Base-by-base conservation (phyloP, 2,113 vertebrate species). In the Gnathonemus echidnorhynchus region DNA sequence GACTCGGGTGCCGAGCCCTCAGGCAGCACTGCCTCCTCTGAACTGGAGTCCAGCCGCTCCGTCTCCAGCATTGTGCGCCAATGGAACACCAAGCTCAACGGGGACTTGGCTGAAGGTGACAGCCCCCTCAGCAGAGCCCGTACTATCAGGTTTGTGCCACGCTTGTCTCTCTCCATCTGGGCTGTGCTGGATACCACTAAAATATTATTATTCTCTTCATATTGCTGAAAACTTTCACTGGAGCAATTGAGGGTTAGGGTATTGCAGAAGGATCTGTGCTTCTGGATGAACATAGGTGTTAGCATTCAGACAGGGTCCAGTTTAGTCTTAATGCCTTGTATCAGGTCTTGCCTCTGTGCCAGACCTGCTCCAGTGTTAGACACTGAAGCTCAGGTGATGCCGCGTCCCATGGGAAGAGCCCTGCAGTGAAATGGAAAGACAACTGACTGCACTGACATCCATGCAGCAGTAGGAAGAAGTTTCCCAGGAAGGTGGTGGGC, bases 51-150 rank as follows among this genome's bases (percentile, higher is more conserved):
- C 0, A 92, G 94, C 5, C 97, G 97, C 90, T 97, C 96, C 0
- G 98, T 99, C 74, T 98, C 98, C 90, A 99, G 97, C 90, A 97
- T 99, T 1, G 98, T 99, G 90, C 97, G 96, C 13, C 98, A 99
- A 91, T 99, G 98, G 98, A 99, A 99, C 94, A 96, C 95, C 93
- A 99, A 98, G 89, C 95, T 97, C 93, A 97, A 96, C 35, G 96
- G 97, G 86, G 98, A 98, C 83, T 52, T 97, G 92, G 97, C 95
- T 77, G 97, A 98, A 89, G 93, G 96, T 0, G 93, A 96, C 0
- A 91, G 96, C 9, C 88, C 94, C 0, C 89, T 93, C 2, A 97
- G 96, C 0, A 96, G 96, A 80, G 92, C 93, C 1, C 92, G 92
- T 0, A 89, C 92, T 77, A 74, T 90, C 0, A 89, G 95, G 94